Evolutionary conservation across 2,888 invertebrate species (phyloP).

Genomic region (Camponotus fellah): DNA sequence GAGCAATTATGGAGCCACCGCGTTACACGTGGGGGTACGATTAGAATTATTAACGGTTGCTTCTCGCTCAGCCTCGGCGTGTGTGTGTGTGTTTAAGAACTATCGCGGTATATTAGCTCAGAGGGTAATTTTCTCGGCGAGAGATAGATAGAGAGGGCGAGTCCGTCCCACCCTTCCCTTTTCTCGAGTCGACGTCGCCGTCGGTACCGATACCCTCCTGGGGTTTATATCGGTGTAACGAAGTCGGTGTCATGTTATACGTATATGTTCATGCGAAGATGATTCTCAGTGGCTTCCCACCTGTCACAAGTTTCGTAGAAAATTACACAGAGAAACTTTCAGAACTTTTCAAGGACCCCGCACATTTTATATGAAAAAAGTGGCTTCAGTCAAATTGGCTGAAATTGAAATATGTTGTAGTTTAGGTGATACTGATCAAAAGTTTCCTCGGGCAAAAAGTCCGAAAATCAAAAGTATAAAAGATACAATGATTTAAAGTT

Average conservation of each 20-base stretch:
- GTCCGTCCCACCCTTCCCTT: neutral
- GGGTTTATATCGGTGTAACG: constrained; percentile 51
- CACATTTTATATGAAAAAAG: no score
- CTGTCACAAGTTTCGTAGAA: constrained; percentile 5
- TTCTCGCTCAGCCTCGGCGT: constrained; percentile 6
- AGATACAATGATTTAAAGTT: no score
- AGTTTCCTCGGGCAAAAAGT: no score
- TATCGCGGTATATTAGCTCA: constrained; percentile 31
- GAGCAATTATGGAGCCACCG: constrained; percentile 30
- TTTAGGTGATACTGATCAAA: no score
- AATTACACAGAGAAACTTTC: neutral
- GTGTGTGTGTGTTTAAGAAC: constrained; percentile 37
- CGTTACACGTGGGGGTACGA: constrained; percentile 40
- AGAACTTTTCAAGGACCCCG: constrained; percentile 24
- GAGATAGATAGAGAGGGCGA: neutral
- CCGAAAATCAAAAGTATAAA: no score
- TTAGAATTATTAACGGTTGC: constrained; percentile 54
- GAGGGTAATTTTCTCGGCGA: constrained; percentile 43
- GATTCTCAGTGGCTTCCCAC: constrained; percentile 44
- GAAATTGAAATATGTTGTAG: no score
- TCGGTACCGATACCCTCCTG: constrained; percentile 25
- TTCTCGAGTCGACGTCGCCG: constrained; percentile 15
- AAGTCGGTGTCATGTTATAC: constrained; percentile 48
- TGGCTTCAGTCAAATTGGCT: no score
- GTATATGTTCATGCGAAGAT: constrained; percentile 15